Base-by-base conservation (phyloP, 1,140 invertebrate genomes). In the Pseudomyrmex cubaensis region DNA sequence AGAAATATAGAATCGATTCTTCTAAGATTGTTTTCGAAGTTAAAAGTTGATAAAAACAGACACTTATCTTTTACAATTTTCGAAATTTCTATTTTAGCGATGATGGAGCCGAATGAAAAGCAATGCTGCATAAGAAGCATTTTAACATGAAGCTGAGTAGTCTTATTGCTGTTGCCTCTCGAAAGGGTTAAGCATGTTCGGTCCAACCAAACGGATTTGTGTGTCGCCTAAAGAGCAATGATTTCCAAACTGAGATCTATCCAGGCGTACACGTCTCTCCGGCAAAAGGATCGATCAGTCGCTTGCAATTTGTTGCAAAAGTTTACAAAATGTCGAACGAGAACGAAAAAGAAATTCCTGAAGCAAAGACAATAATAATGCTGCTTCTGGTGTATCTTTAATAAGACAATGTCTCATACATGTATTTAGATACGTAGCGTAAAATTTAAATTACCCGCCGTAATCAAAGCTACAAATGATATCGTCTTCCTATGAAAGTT, bases 331-430 rank as follows among this genome's bases (percentile, higher is more conserved):
- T 8, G 10, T 1, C 17, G 17, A 35, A 70, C 44, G 17, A 46
- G 17, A 54, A 57, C 20, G 44, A 48, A 35, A 75, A 75, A 25
- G 13, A 75, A 66, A 56, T 9, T 5, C 7, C 35, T 35, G 35
- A 70, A 72, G 7, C 20, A 44, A 78, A 59, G 76, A 80, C 76
- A 80, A 80, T 80, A 78, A 78, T 69, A 70, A 57, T 25, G 9
- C 2, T 48, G 35, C 15, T 80, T 72, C 20, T 17, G 64, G 17
- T 62, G 13, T 67, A 35, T 35, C 5, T 35, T 62, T n/a, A 61
- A 8, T 8, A 8, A 17, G 8, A 25, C 15, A 59, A 72, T 5
- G n/a, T 77, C 64, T 25, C 12, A 22, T 15, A 25, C 3, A 10
- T 70, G 50, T 1, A 61, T 50, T 35, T 35, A 35, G 5, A 0